Base-by-base conservation (phyloP, 2,888 invertebrate species). In the Apoda limacodes region DNA sequence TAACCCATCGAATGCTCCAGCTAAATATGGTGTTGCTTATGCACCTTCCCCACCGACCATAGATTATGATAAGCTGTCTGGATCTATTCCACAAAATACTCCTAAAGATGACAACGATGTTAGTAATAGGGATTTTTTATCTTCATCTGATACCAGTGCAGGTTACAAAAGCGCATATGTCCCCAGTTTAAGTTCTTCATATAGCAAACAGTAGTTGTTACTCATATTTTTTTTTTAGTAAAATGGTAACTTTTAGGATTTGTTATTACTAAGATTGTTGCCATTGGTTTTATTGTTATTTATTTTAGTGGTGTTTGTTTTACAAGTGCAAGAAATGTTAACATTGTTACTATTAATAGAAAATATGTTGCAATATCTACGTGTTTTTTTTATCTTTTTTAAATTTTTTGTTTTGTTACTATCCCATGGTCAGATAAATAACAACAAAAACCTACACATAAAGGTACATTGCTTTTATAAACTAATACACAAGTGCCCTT, bases 41-140 rank as follows among this genome's bases (percentile, higher is more conserved):
- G 53, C 37, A 1, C 45, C 54, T 2, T 44, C 60, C 2, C 50
- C 59, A 13, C 50, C 55, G 3, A 48, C 60, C 1, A 39, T 50
- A 10, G 81, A 75, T 23, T 74, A 70, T 36, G 74, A 74, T 3
- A 75, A 70, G 42, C 32, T 55, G 5, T 66, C 61, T 39, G 49
- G 50, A 6, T 50, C 67, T 3, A 32, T 56, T 3, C 40, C 60
- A 1, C 69, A 69, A 35, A 58, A 43, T 34, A 32, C 56, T n/a
- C 41, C 61, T 0, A 81, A 81, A 35, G 72, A 74, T 11, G 78
- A 80, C 9, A 68, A 63, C 35, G 71, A 76, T 32, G 53, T 66
- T 7, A 50, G 42, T 12, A 39, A 49, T 1, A 67, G 64, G 9
- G 62, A 45, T 22, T 55, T 48, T 34, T 80, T 81, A 17, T 43